Base-by-base conservation (phyloP, 2,113 vertebrate species). In the Aegypius monachus region DNA sequence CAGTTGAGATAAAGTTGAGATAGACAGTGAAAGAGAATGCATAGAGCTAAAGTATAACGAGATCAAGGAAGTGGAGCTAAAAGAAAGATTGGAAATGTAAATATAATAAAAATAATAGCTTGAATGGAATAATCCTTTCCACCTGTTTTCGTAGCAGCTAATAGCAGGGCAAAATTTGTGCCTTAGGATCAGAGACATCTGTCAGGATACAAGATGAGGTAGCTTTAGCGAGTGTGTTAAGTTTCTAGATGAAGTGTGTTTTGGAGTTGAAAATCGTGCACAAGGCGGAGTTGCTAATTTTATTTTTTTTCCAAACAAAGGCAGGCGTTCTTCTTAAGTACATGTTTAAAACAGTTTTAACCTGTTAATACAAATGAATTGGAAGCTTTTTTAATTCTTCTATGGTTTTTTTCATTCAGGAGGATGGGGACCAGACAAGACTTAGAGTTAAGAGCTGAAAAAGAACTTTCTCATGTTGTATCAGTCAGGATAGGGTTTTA, bases 121-220 rank as follows among this genome's bases (percentile, higher is more conserved):
- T 50, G 34, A 70, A 16, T 0, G 1, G 45, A 79, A 21, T 72
- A 68, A 62, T 16, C 14, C 8, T 84, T 72, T 66, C 43, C 25
- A 36, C 25, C 3, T 0, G 2, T 36, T 36, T 61, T 25, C 19
- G 18, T 26, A 55, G n/a, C 1, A 7, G 43, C 34, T 72, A 27
- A 26, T 47, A 65, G 23, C 23, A 61, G 40, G 15, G 13, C 12
- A 42, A 34, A 34, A 29, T 10, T 16, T 43, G 8, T 42, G 23
- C 16, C 1, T 73, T 73, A 7, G 5, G 7, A 32, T 43, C 14
- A 31, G 19, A 77, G 20, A 13, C 2, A 7, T 22, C n/a, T 45
- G 19, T 13, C 17, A 14, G 27, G 36, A 18, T 56, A 26, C 1
- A 13, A 56, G 40, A 10, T 13, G 16, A 55, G 26, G 26, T 48